Evolutionary conservation across 2,113 vertebrate species (phyloP).

Genomic region (Lophotis ruficrista): DNA sequence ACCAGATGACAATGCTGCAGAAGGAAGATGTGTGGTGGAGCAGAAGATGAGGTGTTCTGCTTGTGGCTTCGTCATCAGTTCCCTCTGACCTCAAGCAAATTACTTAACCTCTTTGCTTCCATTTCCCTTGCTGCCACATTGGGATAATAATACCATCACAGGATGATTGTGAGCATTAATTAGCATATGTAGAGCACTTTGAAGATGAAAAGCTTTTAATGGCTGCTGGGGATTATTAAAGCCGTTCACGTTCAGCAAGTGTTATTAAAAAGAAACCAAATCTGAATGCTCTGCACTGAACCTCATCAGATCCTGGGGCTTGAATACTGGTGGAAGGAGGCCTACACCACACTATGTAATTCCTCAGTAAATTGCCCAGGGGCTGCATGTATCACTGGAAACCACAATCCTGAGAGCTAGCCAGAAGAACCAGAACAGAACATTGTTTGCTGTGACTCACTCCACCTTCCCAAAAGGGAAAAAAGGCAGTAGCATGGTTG

Average conservation of each 20-base stretch:
- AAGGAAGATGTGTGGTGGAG: background rate
- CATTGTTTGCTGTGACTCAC: background rate
- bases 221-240: slow-evolving; percentile 53
- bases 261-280: slow-evolving; percentile 63
- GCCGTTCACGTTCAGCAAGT: slow-evolving; percentile 25
- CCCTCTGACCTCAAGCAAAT: slow-evolving; percentile 44
- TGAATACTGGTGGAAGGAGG: slow-evolving; percentile 12
- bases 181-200: slow-evolving; percentile 59
- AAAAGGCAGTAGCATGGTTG: background rate
- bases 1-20: background rate
- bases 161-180: slow-evolving; percentile 56
- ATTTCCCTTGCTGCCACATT: slow-evolving; percentile 51
- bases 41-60: background rate
- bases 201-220: slow-evolving; percentile 65
- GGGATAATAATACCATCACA: slow-evolving; percentile 44
- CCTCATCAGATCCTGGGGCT: slow-evolving; percentile 40
- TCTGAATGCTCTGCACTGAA: slow-evolving; percentile 38
- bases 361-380: slow-evolving; percentile 22
- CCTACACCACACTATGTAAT: background rate
- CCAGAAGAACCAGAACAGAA: background rate
- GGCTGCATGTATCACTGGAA: slow-evolving; percentile 25
- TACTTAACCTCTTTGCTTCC: slow-evolving; percentile 43
- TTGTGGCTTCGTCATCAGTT: slow-evolving; percentile 11
- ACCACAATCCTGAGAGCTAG: background rate
- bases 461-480: background rate